phyloP scores from a whole-genome alignment of 2,888 invertebrate species.

The Schizotus pectinicornis region DNA sequence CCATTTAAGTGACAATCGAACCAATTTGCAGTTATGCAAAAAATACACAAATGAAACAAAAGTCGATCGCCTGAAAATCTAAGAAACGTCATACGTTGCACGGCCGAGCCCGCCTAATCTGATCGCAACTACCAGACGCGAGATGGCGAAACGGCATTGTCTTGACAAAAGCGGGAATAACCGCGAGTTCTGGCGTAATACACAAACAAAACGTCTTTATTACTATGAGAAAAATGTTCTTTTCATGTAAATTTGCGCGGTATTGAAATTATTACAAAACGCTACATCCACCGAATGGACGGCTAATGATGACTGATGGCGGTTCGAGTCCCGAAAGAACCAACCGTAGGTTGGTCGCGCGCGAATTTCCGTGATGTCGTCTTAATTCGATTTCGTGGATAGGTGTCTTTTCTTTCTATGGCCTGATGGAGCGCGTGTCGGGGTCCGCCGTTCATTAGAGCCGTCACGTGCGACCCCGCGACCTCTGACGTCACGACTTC shows the following conservation, averaged over 20 bases:
- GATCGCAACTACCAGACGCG: slow-evolving; percentile 7
- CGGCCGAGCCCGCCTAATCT: no score
- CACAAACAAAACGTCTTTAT: slow-evolving; percentile 13
- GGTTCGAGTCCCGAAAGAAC: slow-evolving; percentile 15
- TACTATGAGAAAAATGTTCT: slow-evolving; percentile 22
- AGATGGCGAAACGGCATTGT: slow-evolving; percentile 35
- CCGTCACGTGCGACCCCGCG: slow-evolving; percentile 42
- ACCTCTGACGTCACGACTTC: slow-evolving; percentile 31
- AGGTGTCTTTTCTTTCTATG: slow-evolving; percentile 12
- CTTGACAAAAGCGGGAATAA: slow-evolving; percentile 4
- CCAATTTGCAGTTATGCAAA: no score
- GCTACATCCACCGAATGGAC: slow-evolving; percentile 11
- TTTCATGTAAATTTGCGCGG: slow-evolving; percentile 20
- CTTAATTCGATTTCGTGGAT: slow-evolving; percentile 41
- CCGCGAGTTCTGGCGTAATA: slow-evolving; percentile 11
- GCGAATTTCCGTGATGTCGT: slow-evolving; percentile 33
- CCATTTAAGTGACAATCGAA: no score
- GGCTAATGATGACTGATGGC: slow-evolving; percentile 27
- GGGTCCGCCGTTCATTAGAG: slow-evolving; percentile 38
- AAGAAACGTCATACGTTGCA: no score
- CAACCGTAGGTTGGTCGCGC: slow-evolving; percentile 14
- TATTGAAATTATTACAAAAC: slow-evolving; percentile 20
- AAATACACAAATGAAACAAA: no score
- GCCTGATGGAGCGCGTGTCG: slow-evolving; percentile 37
- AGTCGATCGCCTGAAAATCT: no score